Evolutionary conservation across 92 coral and sea anemone genomes (phyloP).

Genomic region (Scolanthus callimorphus): DNA sequence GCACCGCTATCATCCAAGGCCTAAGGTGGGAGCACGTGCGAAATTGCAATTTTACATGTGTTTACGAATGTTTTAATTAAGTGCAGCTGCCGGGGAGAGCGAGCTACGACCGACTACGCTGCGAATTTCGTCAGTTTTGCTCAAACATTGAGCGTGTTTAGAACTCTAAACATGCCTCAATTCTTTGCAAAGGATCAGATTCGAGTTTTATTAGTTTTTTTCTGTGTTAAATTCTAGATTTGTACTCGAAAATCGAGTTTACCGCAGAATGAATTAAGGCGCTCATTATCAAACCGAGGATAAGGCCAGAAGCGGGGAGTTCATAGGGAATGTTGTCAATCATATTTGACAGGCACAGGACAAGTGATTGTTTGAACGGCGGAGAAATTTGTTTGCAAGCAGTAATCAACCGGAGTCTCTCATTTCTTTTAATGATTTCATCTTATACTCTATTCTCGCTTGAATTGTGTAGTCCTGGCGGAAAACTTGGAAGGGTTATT

Average conservation of each 20-base stretch:
- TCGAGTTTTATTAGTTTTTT: conserved; percentile 21
- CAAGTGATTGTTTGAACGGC: conserved; percentile 87
- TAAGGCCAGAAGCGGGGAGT: conserved; percentile 79
- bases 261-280: conserved; percentile 82
- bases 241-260: conserved; percentile 59
- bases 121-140: conserved; percentile 49
- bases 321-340: conserved; percentile 80
- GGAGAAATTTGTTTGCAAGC: conserved; percentile 91
- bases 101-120: conserved; percentile 61
- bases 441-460: conserved; percentile 22
- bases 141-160: background rate
- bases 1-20: too few species aligned
- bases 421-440: conserved; percentile 60
- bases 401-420: conserved; percentile 74
- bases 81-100: conserved; percentile 85
- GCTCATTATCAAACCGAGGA: conserved; percentile 86
- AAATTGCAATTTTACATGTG: conserved; percentile 92
- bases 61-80: conserved; percentile 98
- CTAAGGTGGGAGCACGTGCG: conserved; percentile 98
- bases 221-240: conserved; percentile 62
- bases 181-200: background rate
- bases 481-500: conserved; percentile 23
- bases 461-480: conserved; percentile 34
- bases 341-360: conserved; percentile 83
- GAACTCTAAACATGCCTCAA: too few species aligned